Base-by-base conservation (phyloP, 2,113 vertebrate genomes). In the Anarhynchus alexandrinus region DNA sequence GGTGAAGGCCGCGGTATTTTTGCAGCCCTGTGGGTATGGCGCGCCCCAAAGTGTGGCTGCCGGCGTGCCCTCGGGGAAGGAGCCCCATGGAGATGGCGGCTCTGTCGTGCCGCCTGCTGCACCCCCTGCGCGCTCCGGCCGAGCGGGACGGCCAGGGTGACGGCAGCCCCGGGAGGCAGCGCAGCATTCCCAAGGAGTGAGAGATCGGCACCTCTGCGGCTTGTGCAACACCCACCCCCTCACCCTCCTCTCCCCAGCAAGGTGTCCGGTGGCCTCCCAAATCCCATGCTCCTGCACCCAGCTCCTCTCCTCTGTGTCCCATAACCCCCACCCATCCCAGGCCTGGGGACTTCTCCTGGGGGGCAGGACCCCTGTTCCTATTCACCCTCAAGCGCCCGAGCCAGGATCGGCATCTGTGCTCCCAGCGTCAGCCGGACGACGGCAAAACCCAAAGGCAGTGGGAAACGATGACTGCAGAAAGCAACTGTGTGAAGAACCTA, bases 111-210 rank as follows among this genome's bases (percentile, higher is more conserved):
- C 0, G 1, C 59, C 25, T 1, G 2, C 40, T n/a, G 73, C 62
- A 42, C 14, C 22, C 2, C 7, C 22, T 17, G 26, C 7, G 43
- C 1, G 0, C 8, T 73, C 67, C 15, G 27, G 10, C 1, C 0
- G 12, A 80, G 30, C 58, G 20, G 57, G 52, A 12, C 25, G 29
- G 52, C 57, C 7, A 3, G 32, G 59, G 42, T n/a, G 84, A 45
- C 6, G 5, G 38, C 73, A 90, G 57, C 67, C 29, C 1, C 0
- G 0, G 52, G 64, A 93, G 20, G 91, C 80, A 62, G 59, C 0
- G 0, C 88, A 69, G 94, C 94, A 93, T 96, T 96, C 96, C 95
- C 94, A 42, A 79, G 73, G 73, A 87, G 77, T 96, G 96, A 96
- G 79, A 64, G 86, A 84, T 74, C 69, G 52, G 83, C 86, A 80